Conservation (phyloP, 2,113 vertebrate species). For the Geothlypis trichas region DNA sequence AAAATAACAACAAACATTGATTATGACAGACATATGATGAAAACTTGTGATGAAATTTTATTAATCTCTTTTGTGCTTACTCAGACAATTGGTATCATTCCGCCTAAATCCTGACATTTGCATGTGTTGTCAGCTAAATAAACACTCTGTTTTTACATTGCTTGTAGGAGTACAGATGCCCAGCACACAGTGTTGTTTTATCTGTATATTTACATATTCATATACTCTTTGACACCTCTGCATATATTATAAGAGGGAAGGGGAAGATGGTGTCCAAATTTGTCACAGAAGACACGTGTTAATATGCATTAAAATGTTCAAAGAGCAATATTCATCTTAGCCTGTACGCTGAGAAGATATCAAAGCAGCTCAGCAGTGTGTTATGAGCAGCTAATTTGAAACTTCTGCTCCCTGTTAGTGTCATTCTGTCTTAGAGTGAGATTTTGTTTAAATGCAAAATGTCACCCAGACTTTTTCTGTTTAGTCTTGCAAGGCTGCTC, state of each 20-base stretch:
- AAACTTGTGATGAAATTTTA: not conserved
- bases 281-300: not conserved
- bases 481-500: not conserved
- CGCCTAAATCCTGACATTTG: not conserved
- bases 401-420: conserved; percentile 4
- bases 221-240: not conserved
- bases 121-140: not conserved
- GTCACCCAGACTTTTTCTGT: not conserved
- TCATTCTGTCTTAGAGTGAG: not conserved
- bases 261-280: not conserved
- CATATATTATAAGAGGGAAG: not conserved
- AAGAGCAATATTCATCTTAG: conserved; percentile 28
- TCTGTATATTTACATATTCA: not conserved
- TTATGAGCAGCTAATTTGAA: not conserved
- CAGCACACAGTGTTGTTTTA: not conserved
- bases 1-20: not conserved
- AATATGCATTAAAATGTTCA: conserved; percentile 42
- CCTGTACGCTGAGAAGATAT: not conserved
- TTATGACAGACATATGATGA: not conserved
- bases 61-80: not conserved
- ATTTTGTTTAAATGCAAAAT: not conserved
- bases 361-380: not conserved
- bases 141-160: not conserved
- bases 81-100: not conserved
- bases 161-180: not conserved